Conservation (phyloP, 2,113 vertebrate species). For the Conger conger region DNA sequence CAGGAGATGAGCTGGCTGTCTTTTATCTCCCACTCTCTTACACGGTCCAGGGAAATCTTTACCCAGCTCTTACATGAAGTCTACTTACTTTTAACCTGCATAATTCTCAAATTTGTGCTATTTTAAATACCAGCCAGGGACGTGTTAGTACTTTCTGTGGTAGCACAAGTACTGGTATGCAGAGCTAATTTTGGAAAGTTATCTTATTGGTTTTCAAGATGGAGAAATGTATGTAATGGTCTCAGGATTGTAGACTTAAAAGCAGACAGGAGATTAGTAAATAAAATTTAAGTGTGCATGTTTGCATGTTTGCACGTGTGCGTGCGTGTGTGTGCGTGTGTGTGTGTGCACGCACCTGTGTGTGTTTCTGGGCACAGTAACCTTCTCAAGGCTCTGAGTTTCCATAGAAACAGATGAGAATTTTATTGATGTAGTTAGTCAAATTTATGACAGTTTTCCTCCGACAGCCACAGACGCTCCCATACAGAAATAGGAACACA, state of each 20-base stretch:
- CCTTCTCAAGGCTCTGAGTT: conserved; percentile 66
- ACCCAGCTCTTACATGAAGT: background rate
- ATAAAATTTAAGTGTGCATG: background rate
- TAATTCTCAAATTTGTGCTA: background rate
- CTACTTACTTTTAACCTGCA: background rate
- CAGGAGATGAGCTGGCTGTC: background rate
- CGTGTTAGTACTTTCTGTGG: background rate
- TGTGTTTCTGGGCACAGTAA: conserved; percentile 49
- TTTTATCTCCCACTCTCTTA: background rate
- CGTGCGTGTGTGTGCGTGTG: background rate
- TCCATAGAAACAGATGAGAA: conserved; percentile 73
- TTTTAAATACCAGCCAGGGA: background rate
- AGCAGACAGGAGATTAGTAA: background rate
- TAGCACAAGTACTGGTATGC: background rate
- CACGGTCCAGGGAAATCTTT: background rate
- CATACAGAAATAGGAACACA: conserved; percentile 67
- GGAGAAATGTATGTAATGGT: background rate
- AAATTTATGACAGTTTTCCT: conserved; percentile 57
- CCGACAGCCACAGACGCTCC: conserved; percentile 55
- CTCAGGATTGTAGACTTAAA: background rate
- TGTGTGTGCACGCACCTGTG: conserved; percentile 19
- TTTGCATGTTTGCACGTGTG: background rate
- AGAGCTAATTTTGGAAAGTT: no score
- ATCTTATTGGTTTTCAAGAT: background rate
- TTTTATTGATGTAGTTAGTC: conserved; percentile 71